These are phyloP conservation scores for Unio pictorum DNA, from an alignment of 2,888 invertebrate genomes.

Conservation along the genomic window DNA sequence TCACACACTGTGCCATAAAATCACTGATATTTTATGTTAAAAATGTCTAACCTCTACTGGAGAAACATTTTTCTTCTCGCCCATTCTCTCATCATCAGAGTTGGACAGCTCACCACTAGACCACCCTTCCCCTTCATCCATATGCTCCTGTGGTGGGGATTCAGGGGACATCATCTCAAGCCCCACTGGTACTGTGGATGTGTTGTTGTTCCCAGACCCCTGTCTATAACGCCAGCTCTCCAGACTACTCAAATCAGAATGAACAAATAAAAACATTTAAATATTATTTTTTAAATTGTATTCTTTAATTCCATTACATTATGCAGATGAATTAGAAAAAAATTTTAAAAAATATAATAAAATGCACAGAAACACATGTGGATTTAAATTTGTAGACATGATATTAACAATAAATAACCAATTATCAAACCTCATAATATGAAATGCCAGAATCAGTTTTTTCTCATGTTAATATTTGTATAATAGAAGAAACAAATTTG, in stretches of 20 bases:
- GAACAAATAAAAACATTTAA: not conserved
- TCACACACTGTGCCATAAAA: too few relatives aligned
- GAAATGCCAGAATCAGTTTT: too few relatives aligned
- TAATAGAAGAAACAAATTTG: too few relatives aligned
- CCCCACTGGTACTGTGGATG: conserved; percentile 55
- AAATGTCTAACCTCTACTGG: conserved; percentile 28
- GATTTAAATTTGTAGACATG: too few relatives aligned
- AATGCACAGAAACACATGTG: too few relatives aligned
- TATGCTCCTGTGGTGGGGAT: conserved; percentile 41
- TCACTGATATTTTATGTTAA: not conserved
- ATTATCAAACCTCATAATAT: too few relatives aligned
- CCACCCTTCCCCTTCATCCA: conserved; percentile 82
- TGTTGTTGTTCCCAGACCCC: conserved; percentile 47
- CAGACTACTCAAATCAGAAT: conserved; percentile 26
- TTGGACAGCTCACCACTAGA: conserved; percentile 93
- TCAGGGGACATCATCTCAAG: conserved; percentile 59
- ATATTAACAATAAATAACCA: too few relatives aligned
- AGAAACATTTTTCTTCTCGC: conserved; percentile 30
- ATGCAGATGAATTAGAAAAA: too few relatives aligned
- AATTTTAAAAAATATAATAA: too few relatives aligned
- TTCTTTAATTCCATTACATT: too few relatives aligned
- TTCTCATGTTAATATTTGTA: too few relatives aligned
- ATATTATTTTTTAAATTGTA: too few relatives aligned
- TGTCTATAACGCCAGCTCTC: conserved; percentile 59
- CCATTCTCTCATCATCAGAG: conserved; percentile 73